Percentiles rank a stretch among this genome's conserved stretches.
Conservation (phyloP, 2,888 invertebrate species). For the Callimorpha dominula region DNA sequence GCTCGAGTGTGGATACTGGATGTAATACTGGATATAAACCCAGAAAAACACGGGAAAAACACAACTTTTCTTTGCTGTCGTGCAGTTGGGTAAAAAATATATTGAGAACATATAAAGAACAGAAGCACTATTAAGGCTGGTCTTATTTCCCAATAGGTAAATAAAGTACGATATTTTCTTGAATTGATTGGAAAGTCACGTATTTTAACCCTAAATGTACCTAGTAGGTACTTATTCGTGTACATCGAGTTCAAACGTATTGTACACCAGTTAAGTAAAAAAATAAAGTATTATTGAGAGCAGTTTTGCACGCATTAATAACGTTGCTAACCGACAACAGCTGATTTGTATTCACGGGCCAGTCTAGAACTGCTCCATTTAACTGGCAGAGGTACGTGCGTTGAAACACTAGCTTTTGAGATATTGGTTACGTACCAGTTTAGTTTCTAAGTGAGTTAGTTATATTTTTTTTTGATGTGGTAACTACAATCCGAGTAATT, state of each 20-base stretch:
- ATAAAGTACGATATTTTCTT: too few relatives aligned
- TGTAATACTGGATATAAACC: too few relatives aligned
- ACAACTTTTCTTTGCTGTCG: too few relatives aligned
- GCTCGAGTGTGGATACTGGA: too few relatives aligned
- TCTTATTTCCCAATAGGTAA: too few relatives aligned
- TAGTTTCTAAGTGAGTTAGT: background rate
- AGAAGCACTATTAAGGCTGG: background rate
- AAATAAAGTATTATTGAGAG: constrained; percentile 29
- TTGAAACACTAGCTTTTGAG: constrained; percentile 20
- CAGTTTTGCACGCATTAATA: constrained; percentile 32
- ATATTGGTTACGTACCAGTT: constrained; percentile 15
- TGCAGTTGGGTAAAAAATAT: too few relatives aligned
- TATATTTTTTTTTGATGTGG: too few relatives aligned
- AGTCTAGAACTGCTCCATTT: constrained; percentile 34
- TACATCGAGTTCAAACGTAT: background rate
- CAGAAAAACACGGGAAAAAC: too few relatives aligned
- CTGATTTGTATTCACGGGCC: constrained; percentile 43
- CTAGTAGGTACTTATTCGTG: background rate
- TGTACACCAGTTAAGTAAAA: background rate
- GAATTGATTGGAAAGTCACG: background rate
- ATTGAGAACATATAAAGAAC: background rate
- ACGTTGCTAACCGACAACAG: constrained; percentile 27
- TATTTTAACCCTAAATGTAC: background rate
- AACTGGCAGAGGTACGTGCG: constrained; percentile 37
- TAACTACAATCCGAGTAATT: too few relatives aligned